Base-by-base conservation (phyloP, 2,113 vertebrate genomes). In the Empidonax traillii region DNA sequence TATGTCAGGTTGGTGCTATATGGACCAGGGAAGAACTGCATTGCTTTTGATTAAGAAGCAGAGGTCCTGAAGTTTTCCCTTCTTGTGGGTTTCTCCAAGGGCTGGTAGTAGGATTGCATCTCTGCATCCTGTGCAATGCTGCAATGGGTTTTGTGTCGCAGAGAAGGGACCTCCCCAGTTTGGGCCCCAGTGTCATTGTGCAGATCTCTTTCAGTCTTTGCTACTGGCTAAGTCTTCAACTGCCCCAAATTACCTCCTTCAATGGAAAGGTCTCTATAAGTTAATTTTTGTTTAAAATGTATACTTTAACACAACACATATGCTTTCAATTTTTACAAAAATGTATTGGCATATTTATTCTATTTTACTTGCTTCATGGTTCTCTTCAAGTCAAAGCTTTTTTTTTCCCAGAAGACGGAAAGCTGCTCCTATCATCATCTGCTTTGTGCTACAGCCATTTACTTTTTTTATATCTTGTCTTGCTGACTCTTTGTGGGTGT, bases 241-340 rank as follows among this genome's bases (percentile, higher is more conserved):
- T 68, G 53, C 74, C 65, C 75, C 17, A 72, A 81, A 73, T 67
- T 69, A 86, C 84, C 61, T 46, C 10, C 63, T 78, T 80, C 47
- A 65, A 8, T 1, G 10, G 85, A 94, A 95, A 92, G 9, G 79
- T 87, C 35, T 22, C 72, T 58, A 46, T 87, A 95, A 89, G 43
- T 61, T 78, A 65, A 58, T 5, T 86, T 96, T 88, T 90, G 27
- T 79, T 96, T 80, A 58, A 96, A 89, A 82, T 41, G 7, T 89
- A 65, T 81, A 27, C 81, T 90, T 80, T 96, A 95, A 83, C 41
- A 49, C 56, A 81, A 82, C 41, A 94, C 96, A 97, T 81, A 51
- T 95, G 96, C 61, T 97, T 97, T 94, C 81, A 92, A 96, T 96
- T 96, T 94, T 96, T 96, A 68, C 92, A 95, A 96, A 96, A 93